Conservation (phyloP, 2,113 vertebrate genomes). For the Cololabis saira region DNA sequence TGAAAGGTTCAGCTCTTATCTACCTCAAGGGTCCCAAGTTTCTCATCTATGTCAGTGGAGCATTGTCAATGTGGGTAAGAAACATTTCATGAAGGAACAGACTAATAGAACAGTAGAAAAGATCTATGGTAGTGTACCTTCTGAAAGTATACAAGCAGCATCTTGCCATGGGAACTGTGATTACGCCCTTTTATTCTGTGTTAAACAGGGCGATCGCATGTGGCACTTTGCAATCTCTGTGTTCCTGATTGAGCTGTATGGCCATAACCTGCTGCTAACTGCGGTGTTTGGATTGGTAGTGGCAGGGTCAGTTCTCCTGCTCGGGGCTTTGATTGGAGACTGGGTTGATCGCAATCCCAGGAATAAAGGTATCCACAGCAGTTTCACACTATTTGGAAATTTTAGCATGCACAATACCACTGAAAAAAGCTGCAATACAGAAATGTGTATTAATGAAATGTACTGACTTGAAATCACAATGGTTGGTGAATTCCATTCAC, state of each 20-base stretch:
- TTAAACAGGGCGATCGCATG: constrained; percentile 81
- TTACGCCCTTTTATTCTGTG: constrained; percentile 13
- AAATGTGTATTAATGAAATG: constrained; percentile 28
- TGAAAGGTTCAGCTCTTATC: constrained; percentile 76
- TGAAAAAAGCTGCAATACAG: constrained; percentile 16
- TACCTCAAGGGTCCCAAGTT: constrained; percentile 81
- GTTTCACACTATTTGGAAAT: constrained; percentile 9
- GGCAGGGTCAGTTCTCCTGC: constrained; percentile 81
- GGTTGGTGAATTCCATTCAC: constrained; percentile 39
- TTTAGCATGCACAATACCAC: not conserved
- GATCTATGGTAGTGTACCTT: not conserved
- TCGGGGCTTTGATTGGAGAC: constrained; percentile 84
- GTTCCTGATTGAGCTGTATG: constrained; percentile 82
- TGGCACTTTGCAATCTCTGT: constrained; percentile 84
- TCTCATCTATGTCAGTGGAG: constrained; percentile 82
- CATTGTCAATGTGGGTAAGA: constrained; percentile 85
- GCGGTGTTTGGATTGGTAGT: constrained; percentile 82
- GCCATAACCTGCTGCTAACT: constrained; percentile 78
- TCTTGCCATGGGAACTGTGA: not conserved
- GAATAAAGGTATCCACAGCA: constrained; percentile 77
- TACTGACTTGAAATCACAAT: constrained; percentile 22
- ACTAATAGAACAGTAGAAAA: constrained; percentile 30
- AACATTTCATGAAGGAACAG: constrained; percentile 37
- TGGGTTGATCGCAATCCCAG: constrained; percentile 85
- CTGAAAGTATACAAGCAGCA: too few species aligned